Base-by-base conservation (phyloP, 2,797 vertebrate species). In the Halcyon badia region DNA sequence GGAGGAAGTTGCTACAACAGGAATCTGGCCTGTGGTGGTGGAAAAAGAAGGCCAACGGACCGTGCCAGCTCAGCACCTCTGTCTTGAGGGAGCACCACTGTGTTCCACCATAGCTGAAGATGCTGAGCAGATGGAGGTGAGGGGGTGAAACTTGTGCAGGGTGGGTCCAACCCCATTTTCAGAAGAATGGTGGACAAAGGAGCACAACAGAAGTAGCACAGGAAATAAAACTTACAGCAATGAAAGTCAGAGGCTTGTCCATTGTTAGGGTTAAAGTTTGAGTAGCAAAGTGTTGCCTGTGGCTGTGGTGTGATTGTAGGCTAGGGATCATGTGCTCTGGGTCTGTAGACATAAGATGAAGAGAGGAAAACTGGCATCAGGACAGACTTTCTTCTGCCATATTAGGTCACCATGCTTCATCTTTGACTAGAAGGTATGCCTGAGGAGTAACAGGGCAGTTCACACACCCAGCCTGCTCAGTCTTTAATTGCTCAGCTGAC, bases 331-430 rank as follows among this genome's bases (percentile, higher is more conserved):
- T 19, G 22, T 60, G 30, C 60, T 79, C 60, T 28, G 48, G 80
- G 18, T 80, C 20, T 7, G 7, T 22, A 86, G 48, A 39, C 7
- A 6, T 31, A 46, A 86, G 41, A 84, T 12, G 19, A 48, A 56
- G 77, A 71, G 62, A 82, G 35, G 5, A 89, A 87, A 83, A 66
- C 66, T 79, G 68, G 56, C 57, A 91, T 35, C n/a, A 66, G 65
- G 46, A 39, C 54, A 81, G 48, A 49, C 9, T 77, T 76, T 88
- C 26, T 82, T 90, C 70, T 90, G 54, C 48, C n/a, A 15, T 69
- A 33, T 88, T 95, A 79, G 46, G 52, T 79, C 62, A 87, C 9
- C 5, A 18, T 42, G 10, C 57, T 77, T 89, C 60, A 70, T 60
- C 35, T 51, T 62, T 70, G 64, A 31, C 35, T 93, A 31, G 35